Evolutionary conservation across 2,888 invertebrate species (phyloP).

Genomic region (Nezara viridula): DNA sequence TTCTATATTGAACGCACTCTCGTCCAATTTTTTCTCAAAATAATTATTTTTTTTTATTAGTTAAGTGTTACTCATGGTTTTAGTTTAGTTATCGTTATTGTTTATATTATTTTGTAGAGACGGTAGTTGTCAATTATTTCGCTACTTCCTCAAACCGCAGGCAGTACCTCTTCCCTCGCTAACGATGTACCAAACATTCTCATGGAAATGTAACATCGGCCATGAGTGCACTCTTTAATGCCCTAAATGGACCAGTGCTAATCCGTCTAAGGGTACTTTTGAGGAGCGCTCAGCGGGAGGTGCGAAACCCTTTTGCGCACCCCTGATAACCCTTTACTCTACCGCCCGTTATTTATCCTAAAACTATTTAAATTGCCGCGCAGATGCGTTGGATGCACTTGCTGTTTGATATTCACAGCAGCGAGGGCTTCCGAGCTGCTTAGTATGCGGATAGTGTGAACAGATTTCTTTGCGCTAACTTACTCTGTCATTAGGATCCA

Average conservation of each 20-base stretch:
- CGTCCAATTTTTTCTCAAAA: too few relatives aligned
- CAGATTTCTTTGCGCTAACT: neutral
- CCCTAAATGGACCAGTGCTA: neutral
- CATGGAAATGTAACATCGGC: neutral
- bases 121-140: neutral
- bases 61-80: too few relatives aligned
- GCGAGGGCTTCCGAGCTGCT: neutral
- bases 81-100: too few relatives aligned
- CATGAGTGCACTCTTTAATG: neutral
- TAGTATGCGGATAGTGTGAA: neutral
- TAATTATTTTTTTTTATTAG: too few relatives aligned
- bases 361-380: neutral
- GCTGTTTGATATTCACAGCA: neutral
- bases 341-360: neutral
- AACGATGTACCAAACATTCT: neutral
- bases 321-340: neutral
- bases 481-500: neutral
- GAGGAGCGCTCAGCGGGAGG: neutral
- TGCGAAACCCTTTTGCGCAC: neutral
- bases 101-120: too few relatives aligned
- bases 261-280: constrained; percentile 22
- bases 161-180: neutral
- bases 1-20: too few relatives aligned
- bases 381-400: constrained; percentile 22
- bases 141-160: neutral